Evolutionary conservation across 2,113 vertebrate genomes (phyloP), one percentile per base, ranked within the genome.

Genomic region (Caranx ignobilis): DNA sequence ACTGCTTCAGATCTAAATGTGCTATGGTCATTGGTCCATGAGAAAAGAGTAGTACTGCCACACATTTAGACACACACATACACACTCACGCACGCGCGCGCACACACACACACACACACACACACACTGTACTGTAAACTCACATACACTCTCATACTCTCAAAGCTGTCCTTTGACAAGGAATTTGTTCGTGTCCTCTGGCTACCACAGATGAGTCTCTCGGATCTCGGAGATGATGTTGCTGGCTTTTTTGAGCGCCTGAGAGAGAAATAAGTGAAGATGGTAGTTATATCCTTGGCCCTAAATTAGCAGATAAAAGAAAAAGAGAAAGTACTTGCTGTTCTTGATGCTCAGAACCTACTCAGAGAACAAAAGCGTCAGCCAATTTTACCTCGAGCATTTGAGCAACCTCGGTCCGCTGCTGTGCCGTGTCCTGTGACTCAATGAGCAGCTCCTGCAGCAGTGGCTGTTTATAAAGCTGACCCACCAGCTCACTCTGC

Each of bases 401-500:
- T 37, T 89, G 94, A 21, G 95, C 93, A 6, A 95, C 95, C 83
- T 96, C 95, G 0, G 92, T 94, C 55, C 96, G 88, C 83, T 96
- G 95, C 89, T 95, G 95, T 11, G 95, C 95, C 31, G 93, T 96
- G 89, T 96, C 95, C 89, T 96, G 92, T 1, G 96, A 96, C 91
- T 96, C 96, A 7, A 94, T 94, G 52, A 96, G 95, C 82, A 96
- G 91, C 54, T 91, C 94, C 79, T 94, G 91, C 57, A 96, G 92
- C 74, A 96, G 93, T 10, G 82, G 75, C 80, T 94, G 93, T 75
- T 95, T 96, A 84, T 96, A 96, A 7, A 96, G 90, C 92, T 96
- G 94, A 35, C 95, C 95, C 74, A 96, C 95, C 71, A 96, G 90
- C 90, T 96, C 95, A 11, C 96, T 96, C 94, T 96, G 96, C 83